phyloP scores from a whole-genome alignment of 2,888 invertebrate genomes.

The Atrina japonica region DNA sequence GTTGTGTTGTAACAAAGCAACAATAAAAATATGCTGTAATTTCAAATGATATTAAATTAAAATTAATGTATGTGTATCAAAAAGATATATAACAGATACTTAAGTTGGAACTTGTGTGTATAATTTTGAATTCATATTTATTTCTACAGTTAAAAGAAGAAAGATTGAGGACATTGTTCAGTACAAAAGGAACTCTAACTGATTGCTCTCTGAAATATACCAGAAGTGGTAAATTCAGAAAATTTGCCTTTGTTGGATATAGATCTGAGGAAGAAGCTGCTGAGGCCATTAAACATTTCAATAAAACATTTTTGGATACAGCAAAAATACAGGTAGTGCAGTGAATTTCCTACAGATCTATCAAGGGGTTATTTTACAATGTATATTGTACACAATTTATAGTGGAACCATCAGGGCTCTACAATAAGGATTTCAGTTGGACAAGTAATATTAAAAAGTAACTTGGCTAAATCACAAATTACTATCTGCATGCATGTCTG shows the following conservation, averaged over 20 bases:
- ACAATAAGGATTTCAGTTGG: too few species aligned
- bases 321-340: slow-evolving; percentile 88
- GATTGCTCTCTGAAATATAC: slow-evolving; percentile 97
- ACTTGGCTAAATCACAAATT: too few species aligned
- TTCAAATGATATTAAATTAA: too few species aligned
- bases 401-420: neutral
- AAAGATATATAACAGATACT: too few species aligned
- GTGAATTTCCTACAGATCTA: slow-evolving; percentile 11
- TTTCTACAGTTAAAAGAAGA: slow-evolving; percentile 88
- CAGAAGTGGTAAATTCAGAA: slow-evolving; percentile 93
- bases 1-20: too few species aligned
- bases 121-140: neutral
- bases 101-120: too few species aligned
- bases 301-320: slow-evolving; percentile 92
- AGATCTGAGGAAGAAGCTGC: slow-evolving; percentile 90
- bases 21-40: too few species aligned
- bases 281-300: slow-evolving; percentile 88
- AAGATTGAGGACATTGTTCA: slow-evolving; percentile 88
- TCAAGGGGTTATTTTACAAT: neutral
- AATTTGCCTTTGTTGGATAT: slow-evolving; percentile 96
- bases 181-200: slow-evolving; percentile 91
- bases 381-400: neutral
- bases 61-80: too few species aligned
- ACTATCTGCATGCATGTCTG: too few species aligned
- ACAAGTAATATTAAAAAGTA: too few species aligned